Conservation (phyloP, 2,797 vertebrate species). For the Microtus obscurus region DNA sequence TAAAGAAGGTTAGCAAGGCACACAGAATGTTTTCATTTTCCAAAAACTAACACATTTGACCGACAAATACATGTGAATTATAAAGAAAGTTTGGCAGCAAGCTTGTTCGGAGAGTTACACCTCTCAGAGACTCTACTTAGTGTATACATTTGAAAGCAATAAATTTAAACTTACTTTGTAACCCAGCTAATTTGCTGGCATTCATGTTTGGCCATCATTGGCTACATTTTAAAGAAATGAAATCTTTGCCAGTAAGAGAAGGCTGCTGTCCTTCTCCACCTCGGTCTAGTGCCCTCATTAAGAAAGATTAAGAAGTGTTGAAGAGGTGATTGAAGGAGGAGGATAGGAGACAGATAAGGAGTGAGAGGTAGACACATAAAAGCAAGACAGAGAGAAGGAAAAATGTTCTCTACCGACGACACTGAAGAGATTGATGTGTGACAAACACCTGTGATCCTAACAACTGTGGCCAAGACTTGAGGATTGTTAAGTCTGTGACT, state of each 20-base stretch:
- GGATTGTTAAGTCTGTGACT: neutral
- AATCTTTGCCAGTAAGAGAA: neutral
- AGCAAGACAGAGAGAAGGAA: too few species aligned
- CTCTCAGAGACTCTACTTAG: neutral
- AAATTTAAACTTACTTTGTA: neutral
- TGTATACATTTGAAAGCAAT: neutral
- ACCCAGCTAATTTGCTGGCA: neutral
- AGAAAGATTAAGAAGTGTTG: neutral
- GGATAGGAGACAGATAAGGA: neutral
- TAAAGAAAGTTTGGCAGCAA: neutral
- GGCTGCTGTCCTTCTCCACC: neutral
- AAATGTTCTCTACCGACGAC: neutral
- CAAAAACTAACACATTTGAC: neutral
- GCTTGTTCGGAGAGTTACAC: neutral
- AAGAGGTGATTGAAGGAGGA: neutral
- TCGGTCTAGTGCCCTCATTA: neutral
- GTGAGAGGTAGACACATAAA: fast-evolving
- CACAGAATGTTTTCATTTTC: neutral
- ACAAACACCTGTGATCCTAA: neutral
- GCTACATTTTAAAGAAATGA: neutral
- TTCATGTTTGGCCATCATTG: neutral
- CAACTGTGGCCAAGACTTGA: neutral
- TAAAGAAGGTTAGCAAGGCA: neutral
- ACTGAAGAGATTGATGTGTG: neutral
- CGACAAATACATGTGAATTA: neutral